Conservation (phyloP, 1,140 invertebrate genomes). For the Contarinia nasturtii region DNA sequence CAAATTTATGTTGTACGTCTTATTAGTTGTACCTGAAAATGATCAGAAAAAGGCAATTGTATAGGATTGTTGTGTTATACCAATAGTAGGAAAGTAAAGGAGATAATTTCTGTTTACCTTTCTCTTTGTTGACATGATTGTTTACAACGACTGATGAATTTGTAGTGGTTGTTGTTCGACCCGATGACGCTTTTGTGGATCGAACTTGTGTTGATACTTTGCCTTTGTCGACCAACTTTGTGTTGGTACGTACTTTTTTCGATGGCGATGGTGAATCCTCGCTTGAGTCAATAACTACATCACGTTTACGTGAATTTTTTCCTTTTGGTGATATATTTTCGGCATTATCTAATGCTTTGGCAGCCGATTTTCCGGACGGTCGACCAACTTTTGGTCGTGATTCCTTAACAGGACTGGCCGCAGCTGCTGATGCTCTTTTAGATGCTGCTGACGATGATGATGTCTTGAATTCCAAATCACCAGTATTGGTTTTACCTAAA, state of each 20-base stretch:
- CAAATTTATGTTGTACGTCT: constrained; percentile 22
- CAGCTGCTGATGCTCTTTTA: too few relatives aligned
- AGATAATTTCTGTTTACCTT: neutral
- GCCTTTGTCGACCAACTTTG: neutral
- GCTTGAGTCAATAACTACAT: neutral
- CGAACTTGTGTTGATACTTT: neutral
- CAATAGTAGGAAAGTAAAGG: too few relatives aligned
- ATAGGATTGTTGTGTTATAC: too few relatives aligned
- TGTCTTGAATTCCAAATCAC: constrained; percentile 18
- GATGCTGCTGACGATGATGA: constrained; percentile 5
- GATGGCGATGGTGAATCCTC: neutral
- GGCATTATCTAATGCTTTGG: too few relatives aligned
- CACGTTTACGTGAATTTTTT: neutral
- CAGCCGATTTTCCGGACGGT: too few relatives aligned
- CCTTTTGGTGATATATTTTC: neutral
- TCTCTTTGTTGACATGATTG: neutral
- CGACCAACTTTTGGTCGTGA: too few relatives aligned
- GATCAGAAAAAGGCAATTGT: too few relatives aligned
- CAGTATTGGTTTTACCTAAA: constrained; percentile 16
- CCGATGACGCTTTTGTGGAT: neutral
- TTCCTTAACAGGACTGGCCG: too few relatives aligned
- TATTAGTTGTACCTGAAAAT: too few relatives aligned
- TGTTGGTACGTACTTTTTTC: neutral
- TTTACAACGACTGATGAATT: neutral
- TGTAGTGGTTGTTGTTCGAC: too few relatives aligned